phyloP scores from a whole-genome alignment of 2,888 invertebrate species.

The Aphodius sticticus region DNA sequence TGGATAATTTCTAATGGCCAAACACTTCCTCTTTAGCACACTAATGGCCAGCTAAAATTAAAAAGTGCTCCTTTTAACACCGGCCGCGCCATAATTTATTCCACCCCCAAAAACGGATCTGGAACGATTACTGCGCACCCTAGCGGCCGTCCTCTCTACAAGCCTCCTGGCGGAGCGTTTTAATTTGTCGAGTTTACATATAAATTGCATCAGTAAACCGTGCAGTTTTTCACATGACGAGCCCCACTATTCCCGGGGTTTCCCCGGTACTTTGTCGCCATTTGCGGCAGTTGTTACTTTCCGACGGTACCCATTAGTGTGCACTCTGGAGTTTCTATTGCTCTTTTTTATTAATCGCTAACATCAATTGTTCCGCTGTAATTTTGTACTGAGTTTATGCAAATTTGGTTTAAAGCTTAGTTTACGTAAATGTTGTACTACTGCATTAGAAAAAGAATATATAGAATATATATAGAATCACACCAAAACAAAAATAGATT shows the following conservation, averaged over 20 bases:
- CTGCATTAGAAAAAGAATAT: too few relatives aligned
- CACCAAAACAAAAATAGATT: too few relatives aligned
- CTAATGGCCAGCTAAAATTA: slow-evolving; percentile 39
- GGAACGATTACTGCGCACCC: slow-evolving; percentile 8
- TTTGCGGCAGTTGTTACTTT: not conserved
- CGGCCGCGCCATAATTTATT: slow-evolving; percentile 38
- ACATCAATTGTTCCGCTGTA: not conserved
- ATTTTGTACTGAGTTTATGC: not conserved
- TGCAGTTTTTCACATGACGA: slow-evolving; percentile 25
- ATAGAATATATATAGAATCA: too few relatives aligned
- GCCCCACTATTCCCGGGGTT: not conserved
- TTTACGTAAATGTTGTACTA: too few relatives aligned
- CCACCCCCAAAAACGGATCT: slow-evolving; percentile 29
- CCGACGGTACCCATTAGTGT: not conserved
- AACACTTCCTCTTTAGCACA: slow-evolving; percentile 7
- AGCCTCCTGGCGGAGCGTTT: slow-evolving; percentile 22
- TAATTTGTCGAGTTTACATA: slow-evolving; percentile 35
- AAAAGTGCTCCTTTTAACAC: slow-evolving; percentile 43
- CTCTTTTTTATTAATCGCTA: not conserved
- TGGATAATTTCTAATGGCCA: slow-evolving; percentile 25
- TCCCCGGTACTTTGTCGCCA: not conserved
- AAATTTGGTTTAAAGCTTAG: not conserved
- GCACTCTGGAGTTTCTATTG: not conserved
- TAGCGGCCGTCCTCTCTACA: not conserved
- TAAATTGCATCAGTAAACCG: slow-evolving; percentile 35